These are phyloP conservation scores for Spizaetus ornatus DNA, from an alignment of 2,113 vertebrate species.

Conservation along the genomic window DNA sequence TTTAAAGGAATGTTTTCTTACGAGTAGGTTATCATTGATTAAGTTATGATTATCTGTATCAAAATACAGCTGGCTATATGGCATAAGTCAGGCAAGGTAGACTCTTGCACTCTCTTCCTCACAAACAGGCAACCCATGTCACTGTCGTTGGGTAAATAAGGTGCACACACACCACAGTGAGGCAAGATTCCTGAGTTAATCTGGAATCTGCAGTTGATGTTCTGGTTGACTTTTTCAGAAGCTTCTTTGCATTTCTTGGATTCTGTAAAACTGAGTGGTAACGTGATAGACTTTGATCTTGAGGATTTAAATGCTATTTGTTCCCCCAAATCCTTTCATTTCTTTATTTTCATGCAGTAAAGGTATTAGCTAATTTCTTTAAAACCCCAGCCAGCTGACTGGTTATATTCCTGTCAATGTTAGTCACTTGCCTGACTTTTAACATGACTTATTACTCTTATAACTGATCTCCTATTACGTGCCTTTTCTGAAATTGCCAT, in stretches of 20 bases:
- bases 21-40: neutral
- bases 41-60: neutral
- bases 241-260: neutral
- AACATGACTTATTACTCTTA: neutral
- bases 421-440: neutral
- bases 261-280: neutral
- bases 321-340: neutral
- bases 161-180: neutral
- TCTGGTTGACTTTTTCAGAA: neutral
- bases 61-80: neutral
- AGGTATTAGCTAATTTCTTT: neutral
- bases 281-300: neutral
- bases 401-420: neutral
- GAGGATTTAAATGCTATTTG: neutral
- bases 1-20: neutral
- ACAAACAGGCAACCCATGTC: neutral
- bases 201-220: neutral
- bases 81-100: neutral
- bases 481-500: constrained; percentile 13
- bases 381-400: neutral
- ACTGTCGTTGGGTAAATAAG: neutral
- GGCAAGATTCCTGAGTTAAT: neutral
- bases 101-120: neutral
- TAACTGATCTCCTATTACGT: neutral
- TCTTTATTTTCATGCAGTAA: neutral